These are phyloP conservation scores for Drosophila basisetae DNA, from an alignment of 2,888 invertebrate species.

Conservation along the genomic window DNA sequence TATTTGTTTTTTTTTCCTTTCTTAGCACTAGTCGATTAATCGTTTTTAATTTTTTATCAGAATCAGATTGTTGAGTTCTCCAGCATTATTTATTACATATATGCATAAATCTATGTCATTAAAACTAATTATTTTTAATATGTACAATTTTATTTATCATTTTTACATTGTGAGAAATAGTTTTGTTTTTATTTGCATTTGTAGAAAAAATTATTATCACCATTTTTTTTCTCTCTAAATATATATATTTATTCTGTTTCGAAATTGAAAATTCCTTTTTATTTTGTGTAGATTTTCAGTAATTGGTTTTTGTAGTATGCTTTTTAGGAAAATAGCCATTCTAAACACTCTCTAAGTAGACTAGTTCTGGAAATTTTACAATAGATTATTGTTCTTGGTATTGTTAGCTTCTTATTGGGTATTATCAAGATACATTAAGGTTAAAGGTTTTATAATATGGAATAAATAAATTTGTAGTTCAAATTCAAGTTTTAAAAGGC, in stretches of 20 bases:
- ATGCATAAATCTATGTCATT: slow-evolving; percentile 11
- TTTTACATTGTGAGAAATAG: slow-evolving; percentile 60
- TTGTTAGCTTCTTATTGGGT: slow-evolving; percentile 58
- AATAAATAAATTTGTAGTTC: slow-evolving; percentile 33
- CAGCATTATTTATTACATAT: slow-evolving; percentile 26
- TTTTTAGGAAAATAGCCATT: slow-evolving; percentile 77
- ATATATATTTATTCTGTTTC: slow-evolving; percentile 32
- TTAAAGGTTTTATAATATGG: slow-evolving; percentile 25
- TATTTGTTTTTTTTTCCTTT: slow-evolving; percentile 36
- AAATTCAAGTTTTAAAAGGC: slow-evolving; percentile 52
- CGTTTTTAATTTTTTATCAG: slow-evolving; percentile 48
- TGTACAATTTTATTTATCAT: slow-evolving; percentile 47
- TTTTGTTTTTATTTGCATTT: slow-evolving; percentile 30
- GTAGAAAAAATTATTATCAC: slow-evolving; percentile 80
- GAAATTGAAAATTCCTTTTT: slow-evolving; percentile 60
- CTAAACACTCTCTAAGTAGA: slow-evolving; percentile 76
- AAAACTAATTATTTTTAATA: slow-evolving; percentile 44
- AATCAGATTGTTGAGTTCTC: slow-evolving; percentile 61
- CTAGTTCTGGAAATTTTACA: slow-evolving; percentile 73
- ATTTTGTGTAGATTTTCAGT: slow-evolving; percentile 37
- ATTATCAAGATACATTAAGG: slow-evolving; percentile 24
- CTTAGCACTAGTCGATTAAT: slow-evolving; percentile 65
- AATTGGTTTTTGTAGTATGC: slow-evolving; percentile 57
- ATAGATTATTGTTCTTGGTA: slow-evolving; percentile 80
- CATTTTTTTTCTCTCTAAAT: slow-evolving; percentile 40